A percentile compares a stretch with the other conserved stretches of the same genome.
Evolutionary conservation across 2,888 invertebrate species (phyloP).

Genomic region (Tachystola acroxantha): DNA sequence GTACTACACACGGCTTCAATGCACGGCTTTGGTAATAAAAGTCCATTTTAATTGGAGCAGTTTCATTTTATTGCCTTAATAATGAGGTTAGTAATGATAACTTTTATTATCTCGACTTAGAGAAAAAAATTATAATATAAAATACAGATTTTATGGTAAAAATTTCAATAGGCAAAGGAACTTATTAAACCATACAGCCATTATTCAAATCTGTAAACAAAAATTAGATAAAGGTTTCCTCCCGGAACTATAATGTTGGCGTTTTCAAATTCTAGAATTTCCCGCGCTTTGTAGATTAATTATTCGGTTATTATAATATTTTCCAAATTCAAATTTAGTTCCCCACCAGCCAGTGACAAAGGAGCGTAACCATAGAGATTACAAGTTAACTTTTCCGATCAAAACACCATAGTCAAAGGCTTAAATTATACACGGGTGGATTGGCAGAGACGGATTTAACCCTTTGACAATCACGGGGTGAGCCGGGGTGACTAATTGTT

Average conservation of each 20-base stretch:
- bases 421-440: slow-evolving; percentile 67
- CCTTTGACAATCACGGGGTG: slow-evolving; percentile 50
- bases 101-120: slow-evolving; percentile 28
- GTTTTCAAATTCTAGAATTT: no score
- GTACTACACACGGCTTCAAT: slow-evolving; percentile 43
- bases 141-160: no score
- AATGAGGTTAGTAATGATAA: slow-evolving; percentile 50
- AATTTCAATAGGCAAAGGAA: no score
- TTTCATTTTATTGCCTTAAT: slow-evolving; percentile 53
- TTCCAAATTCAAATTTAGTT: slow-evolving; percentile 11
- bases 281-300: neutral
- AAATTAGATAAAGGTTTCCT: no score
- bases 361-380: slow-evolving; percentile 58
- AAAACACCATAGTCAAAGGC: slow-evolving; percentile 72
- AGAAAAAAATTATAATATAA: neutral
- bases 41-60: slow-evolving; percentile 59
- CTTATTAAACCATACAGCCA: no score
- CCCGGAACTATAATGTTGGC: no score
- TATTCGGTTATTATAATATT: neutral
- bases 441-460: slow-evolving; percentile 49
- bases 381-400: slow-evolving; percentile 74
- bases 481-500: slow-evolving; percentile 64
- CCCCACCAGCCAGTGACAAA: slow-evolving; percentile 15
- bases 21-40: slow-evolving; percentile 41
- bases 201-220: no score